These are phyloP conservation scores for Athalia rosae DNA, from an alignment of 2,888 invertebrate species.

Conservation along the genomic window DNA sequence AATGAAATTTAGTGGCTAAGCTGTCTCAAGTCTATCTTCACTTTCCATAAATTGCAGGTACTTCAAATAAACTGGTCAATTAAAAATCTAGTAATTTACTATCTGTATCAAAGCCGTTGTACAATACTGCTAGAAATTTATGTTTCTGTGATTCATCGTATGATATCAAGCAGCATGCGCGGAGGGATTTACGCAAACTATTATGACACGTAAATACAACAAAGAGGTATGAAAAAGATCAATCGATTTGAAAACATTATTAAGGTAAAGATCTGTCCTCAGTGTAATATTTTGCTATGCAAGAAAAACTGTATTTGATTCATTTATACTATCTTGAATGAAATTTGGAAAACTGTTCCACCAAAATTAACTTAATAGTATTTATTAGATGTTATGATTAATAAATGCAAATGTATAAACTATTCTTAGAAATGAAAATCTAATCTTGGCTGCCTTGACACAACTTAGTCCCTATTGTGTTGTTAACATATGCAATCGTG, in stretches of 20 bases:
- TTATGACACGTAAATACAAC: constrained; percentile 40
- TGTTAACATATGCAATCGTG: neutral
- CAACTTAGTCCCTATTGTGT: constrained; percentile 34
- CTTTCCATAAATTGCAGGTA: constrained; percentile 38
- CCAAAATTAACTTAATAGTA: neutral
- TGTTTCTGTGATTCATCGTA: constrained; percentile 20
- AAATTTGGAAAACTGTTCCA: constrained; percentile 10
- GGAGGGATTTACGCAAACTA: constrained; percentile 27
- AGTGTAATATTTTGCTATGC: neutral
- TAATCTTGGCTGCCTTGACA: constrained; percentile 10
- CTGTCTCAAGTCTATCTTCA: constrained; percentile 33
- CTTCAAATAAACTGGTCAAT: constrained; percentile 22
- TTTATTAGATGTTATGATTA: neutral
- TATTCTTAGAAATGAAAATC: neutral
- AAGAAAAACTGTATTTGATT: constrained; percentile 17
- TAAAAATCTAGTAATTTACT: constrained; percentile 23
- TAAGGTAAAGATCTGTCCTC: neutral
- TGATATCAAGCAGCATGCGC: neutral
- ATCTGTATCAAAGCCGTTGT: constrained; percentile 12
- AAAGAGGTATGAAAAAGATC: constrained; percentile 19
- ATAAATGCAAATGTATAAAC: constrained; percentile 20
- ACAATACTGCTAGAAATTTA: constrained; percentile 19
- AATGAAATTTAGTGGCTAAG: constrained; percentile 25
- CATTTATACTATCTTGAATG: constrained; percentile 5
- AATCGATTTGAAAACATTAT: neutral